Conservation (phyloP, 2,797 vertebrate species). For the Meda fulgida region DNA sequence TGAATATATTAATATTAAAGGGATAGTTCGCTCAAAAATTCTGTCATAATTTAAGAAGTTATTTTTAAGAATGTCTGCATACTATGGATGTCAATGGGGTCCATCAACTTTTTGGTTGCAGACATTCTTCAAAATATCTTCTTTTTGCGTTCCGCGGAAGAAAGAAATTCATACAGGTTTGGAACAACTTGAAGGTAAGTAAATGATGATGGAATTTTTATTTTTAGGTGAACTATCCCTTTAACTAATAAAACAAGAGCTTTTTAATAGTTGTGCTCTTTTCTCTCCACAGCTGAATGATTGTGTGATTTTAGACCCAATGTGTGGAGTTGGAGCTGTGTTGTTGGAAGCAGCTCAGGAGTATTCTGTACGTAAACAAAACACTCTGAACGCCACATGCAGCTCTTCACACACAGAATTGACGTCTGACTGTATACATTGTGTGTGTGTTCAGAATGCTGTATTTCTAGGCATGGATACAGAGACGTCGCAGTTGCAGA, state of each 20-base stretch:
- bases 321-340: constrained; percentile 94
- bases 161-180: background rate
- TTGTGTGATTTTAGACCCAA: constrained; percentile 88
- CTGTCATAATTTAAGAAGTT: background rate
- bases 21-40: background rate
- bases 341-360: constrained; percentile 91
- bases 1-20: background rate
- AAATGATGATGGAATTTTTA: background rate
- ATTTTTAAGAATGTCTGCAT: background rate
- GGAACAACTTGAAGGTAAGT: background rate
- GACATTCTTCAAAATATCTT: background rate
- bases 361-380: constrained; percentile 79
- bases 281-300: constrained; percentile 73
- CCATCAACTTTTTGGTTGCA: background rate
- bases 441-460: constrained; percentile 44
- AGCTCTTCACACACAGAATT: background rate
- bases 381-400: background rate
- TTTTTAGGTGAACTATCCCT: background rate
- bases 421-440: background rate
- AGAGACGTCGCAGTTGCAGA: constrained; percentile 83
- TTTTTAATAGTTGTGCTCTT: background rate
- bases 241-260: background rate
- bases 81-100: background rate
- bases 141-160: background rate
- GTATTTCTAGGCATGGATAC: constrained; percentile 82